Percentiles rank a stretch among this genome's conserved stretches.
These are phyloP conservation scores for Sisyra nigra DNA, from an alignment of 2,888 invertebrate species.

Conservation along the genomic window DNA sequence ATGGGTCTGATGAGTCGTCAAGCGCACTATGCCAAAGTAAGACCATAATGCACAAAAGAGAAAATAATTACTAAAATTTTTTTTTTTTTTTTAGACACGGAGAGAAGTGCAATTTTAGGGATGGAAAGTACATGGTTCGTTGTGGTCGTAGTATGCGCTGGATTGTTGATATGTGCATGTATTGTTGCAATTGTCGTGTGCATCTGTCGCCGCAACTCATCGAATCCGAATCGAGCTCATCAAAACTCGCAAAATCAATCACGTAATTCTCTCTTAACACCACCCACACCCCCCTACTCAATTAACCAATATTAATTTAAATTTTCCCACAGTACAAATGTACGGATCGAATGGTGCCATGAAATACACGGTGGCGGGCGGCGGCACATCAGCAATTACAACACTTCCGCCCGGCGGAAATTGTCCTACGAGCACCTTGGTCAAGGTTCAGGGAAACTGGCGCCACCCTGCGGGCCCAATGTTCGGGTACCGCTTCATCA, in stretches of 20 bases:
- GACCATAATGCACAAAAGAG: constrained; percentile 19
- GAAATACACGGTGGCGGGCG: constrained; percentile 34
- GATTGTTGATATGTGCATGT: constrained; percentile 50
- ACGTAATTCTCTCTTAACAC: neutral
- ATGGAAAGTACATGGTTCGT: constrained; percentile 64
- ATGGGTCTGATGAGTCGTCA: constrained; percentile 81
- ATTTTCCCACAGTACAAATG: constrained; percentile 34
- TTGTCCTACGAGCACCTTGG: constrained; percentile 31
- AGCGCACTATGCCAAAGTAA: constrained; percentile 75
- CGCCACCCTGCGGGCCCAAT: constrained; percentile 78
- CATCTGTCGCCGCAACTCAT: constrained; percentile 51
- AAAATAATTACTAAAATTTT: neutral
- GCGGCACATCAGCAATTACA: constrained; percentile 37
- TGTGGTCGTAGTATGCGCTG: constrained; percentile 49
- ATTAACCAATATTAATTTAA: neutral
- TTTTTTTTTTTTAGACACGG: constrained; percentile 31
- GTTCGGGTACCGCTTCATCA: constrained; percentile 29
- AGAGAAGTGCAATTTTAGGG: constrained; percentile 47
- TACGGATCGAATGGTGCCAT: constrained; percentile 56
- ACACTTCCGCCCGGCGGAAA: constrained; percentile 29
- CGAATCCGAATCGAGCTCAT: constrained; percentile 26
- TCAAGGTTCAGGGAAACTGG: constrained; percentile 84
- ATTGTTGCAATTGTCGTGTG: constrained; percentile 57
- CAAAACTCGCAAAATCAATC: constrained; percentile 4
- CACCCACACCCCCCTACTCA: neutral